Evolutionary conservation across 2,888 invertebrate genomes (phyloP).

Genomic region (Agelastica alni): DNA sequence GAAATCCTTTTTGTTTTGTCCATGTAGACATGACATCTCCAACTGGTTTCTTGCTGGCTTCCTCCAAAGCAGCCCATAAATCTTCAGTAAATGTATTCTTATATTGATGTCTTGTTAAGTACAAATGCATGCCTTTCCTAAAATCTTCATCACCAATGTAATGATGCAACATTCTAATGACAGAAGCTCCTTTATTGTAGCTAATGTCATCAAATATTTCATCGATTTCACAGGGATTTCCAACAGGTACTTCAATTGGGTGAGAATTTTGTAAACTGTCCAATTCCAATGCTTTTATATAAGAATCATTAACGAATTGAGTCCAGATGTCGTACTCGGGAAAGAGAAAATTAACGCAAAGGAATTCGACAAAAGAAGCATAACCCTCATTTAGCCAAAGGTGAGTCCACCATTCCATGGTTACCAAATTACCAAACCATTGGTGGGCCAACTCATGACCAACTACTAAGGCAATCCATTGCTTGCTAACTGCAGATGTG

Average conservation of each 20-base stretch:
- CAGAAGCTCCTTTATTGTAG: constrained; percentile 93
- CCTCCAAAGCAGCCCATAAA: constrained; percentile 87
- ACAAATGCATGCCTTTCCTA: constrained; percentile 88
- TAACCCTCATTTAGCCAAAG: constrained; percentile 90
- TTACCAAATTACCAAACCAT: constrained; percentile 98
- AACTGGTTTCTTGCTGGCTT: constrained; percentile 88
- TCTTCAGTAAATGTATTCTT: constrained; percentile 92
- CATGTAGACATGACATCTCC: constrained; percentile 93
- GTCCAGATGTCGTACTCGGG: constrained; percentile 98
- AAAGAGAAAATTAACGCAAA: constrained; percentile 90
- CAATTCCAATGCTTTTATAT: constrained; percentile 81
- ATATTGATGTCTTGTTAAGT: constrained; percentile 85
- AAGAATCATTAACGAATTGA: constrained; percentile 90
- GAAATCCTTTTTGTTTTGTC: constrained; percentile 98
- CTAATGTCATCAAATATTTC: constrained; percentile 98
- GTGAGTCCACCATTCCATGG: constrained; percentile 99
- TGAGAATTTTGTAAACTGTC: constrained; percentile 92
- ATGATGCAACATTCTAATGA: constrained; percentile 91
- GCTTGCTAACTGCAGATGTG: constrained; percentile 82
- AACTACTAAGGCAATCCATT: constrained; percentile 86
- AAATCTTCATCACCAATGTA: constrained; percentile 94
- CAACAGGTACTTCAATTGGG: constrained; percentile 94
- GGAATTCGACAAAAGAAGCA: constrained; percentile 93
- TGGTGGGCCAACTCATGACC: constrained; percentile 95
- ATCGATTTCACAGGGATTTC: constrained; percentile 92